These are phyloP conservation scores for Hemicordylus capensis DNA, from an alignment of 2,113 vertebrate genomes.

Conservation along the genomic window DNA sequence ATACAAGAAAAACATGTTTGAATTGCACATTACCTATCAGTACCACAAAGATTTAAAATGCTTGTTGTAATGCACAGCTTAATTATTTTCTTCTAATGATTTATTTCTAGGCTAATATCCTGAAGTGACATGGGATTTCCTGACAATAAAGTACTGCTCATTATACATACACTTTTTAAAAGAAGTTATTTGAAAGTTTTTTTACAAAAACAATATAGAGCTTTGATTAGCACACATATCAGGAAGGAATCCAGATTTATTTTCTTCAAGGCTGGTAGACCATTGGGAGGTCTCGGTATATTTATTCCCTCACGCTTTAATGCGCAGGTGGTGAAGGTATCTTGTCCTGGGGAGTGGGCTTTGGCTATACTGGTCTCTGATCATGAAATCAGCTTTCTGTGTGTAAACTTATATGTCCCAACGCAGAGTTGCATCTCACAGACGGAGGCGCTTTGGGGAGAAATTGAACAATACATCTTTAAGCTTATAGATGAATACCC, in stretches of 20 bases:
- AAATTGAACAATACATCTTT: no score
- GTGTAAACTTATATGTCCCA: no score
- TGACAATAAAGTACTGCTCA: slow-evolving; percentile 9
- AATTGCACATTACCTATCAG: slow-evolving; percentile 58
- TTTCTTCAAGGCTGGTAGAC: no score
- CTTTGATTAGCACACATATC: background rate
- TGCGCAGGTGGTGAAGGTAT: no score
- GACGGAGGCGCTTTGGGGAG: no score
- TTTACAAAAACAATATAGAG: background rate
- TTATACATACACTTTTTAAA: slow-evolving; percentile 7
- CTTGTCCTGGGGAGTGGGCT: no score
- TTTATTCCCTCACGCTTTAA: no score
- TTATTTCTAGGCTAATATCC: slow-evolving; percentile 59
- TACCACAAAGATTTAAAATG: slow-evolving; percentile 45
- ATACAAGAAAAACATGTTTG: slow-evolving; percentile 65
- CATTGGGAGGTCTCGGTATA: no score
- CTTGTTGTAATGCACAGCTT: slow-evolving; percentile 35
- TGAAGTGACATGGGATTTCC: slow-evolving; percentile 33
- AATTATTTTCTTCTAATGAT: slow-evolving; percentile 58
- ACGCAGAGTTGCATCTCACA: no score
- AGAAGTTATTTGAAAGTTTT: background rate
- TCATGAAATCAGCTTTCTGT: no score
- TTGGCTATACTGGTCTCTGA: no score
- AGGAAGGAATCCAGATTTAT: background rate
- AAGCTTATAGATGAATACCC: no score